phyloP scores from a whole-genome alignment of 2,113 vertebrate species.

The Protobothrops mucrosquamatus region DNA sequence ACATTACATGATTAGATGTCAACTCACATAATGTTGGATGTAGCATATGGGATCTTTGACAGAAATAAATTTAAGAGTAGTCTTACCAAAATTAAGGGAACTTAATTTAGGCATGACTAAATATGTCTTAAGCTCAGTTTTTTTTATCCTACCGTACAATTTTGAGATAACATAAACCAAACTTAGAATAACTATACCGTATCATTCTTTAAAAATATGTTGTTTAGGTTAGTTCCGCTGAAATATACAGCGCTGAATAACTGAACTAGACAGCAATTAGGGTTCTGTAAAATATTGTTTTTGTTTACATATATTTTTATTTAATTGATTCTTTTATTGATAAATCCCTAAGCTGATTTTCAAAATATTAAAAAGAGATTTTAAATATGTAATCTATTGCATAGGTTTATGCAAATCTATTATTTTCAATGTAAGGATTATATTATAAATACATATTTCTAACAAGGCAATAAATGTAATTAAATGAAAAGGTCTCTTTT shows the following conservation, averaged over 20 bases:
- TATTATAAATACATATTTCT: not conserved
- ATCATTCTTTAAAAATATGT: too few relatives aligned
- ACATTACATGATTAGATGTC: not conserved
- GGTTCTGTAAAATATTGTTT: not conserved
- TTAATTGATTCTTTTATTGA: not conserved
- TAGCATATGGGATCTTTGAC: not conserved
- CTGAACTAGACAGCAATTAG: not conserved
- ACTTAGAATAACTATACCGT: not conserved
- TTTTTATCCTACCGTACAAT: not conserved
- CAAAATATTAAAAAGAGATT: not conserved
- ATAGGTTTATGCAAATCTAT: not conserved
- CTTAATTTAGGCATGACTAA: not conserved
- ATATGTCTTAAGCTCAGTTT: not conserved
- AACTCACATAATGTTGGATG: not conserved
- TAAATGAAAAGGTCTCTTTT: slow-evolving; percentile 37
- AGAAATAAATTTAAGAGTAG: not conserved
- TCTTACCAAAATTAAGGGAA: not conserved
- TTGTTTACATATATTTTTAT: not conserved
- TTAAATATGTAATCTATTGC: not conserved
- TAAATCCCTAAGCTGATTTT: not conserved
- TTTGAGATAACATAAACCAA: not conserved
- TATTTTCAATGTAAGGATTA: not conserved
- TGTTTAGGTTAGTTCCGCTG: not conserved
- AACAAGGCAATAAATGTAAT: slow-evolving; percentile 31
- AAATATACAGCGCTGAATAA: not conserved